phyloP scores from a whole-genome alignment of 2,113 vertebrate species.

The Phoenicopterus ruber region DNA sequence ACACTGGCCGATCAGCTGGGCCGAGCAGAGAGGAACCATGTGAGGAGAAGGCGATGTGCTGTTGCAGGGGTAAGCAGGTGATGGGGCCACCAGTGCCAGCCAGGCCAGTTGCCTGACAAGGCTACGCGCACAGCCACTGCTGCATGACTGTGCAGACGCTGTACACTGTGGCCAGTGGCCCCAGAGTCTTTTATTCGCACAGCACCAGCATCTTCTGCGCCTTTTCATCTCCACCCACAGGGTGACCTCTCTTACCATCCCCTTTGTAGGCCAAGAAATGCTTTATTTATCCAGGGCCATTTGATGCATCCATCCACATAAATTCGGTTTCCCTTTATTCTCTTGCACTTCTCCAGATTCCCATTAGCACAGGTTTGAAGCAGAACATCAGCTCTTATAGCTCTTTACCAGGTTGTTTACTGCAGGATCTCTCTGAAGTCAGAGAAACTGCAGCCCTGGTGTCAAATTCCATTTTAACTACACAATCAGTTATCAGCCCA shows the following conservation, averaged over 20 bases:
- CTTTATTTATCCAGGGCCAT: neutral
- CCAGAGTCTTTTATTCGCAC: neutral
- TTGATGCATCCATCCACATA: neutral
- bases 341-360: conserved; percentile 14
- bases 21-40: neutral
- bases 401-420: conserved; percentile 54
- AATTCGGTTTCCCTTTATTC: conserved; percentile 4
- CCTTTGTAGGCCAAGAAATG: neutral
- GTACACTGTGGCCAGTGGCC: neutral
- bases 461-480: conserved; percentile 62
- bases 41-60: neutral
- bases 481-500: conserved; percentile 50
- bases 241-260: neutral
- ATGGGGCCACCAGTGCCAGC: neutral
- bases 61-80: neutral
- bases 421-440: conserved; percentile 47
- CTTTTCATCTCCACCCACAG: neutral
- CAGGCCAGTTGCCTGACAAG: neutral
- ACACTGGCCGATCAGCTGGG: neutral
- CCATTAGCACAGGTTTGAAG: conserved; percentile 28
- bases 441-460: conserved; percentile 39
- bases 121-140: fast-evolving
- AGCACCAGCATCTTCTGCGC: fast-evolving
- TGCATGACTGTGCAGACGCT: neutral
- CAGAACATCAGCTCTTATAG: conserved; percentile 23